Evolutionary conservation across 2,113 vertebrate genomes (phyloP).

Genomic region (Lota lota): DNA sequence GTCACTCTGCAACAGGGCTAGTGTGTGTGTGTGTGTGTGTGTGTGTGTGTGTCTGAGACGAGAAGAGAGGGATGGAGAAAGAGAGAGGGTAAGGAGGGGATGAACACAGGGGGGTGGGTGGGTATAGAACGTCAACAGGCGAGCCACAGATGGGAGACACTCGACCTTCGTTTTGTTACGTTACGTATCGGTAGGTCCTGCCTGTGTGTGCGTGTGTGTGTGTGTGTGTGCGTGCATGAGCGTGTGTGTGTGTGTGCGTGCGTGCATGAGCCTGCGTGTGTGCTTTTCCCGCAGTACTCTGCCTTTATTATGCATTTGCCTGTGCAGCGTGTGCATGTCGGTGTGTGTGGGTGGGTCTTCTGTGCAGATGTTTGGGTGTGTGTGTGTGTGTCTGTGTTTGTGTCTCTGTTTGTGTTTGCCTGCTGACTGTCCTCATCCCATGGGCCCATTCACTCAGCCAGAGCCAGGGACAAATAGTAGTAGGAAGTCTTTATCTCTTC

Average conservation of each 20-base stretch:
- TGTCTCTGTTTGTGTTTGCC: slow-evolving; percentile 7
- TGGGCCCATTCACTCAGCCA: slow-evolving; percentile 14
- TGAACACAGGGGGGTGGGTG: slow-evolving; percentile 30
- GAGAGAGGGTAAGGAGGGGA: slow-evolving; percentile 25
- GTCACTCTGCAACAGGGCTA: slow-evolving; percentile 59
- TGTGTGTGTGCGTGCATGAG: slow-evolving; percentile 9
- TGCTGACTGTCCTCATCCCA: slow-evolving; percentile 28
- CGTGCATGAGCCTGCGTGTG: slow-evolving; percentile 26
- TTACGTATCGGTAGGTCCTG: slow-evolving; percentile 45
- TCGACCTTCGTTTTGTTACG: slow-evolving; percentile 44
- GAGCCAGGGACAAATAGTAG: background rate
- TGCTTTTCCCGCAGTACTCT: slow-evolving; percentile 9
- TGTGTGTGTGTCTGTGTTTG: background rate
- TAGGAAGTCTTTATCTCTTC: no score
- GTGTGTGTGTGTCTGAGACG: slow-evolving; percentile 3
- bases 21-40: slow-evolving; percentile 42
- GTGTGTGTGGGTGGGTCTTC: no score
- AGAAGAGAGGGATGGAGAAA: background rate
- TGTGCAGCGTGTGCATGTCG: no score
- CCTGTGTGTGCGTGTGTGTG: slow-evolving; percentile 21
- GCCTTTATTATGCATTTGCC: no score
- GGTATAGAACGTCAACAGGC: slow-evolving; percentile 46
- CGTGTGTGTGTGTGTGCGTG: background rate
- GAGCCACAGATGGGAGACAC: slow-evolving; percentile 50
- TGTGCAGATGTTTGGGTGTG: no score